Evolutionary conservation across 2,797 vertebrate species (phyloP).

Genomic region (Chromis chromis): DNA sequence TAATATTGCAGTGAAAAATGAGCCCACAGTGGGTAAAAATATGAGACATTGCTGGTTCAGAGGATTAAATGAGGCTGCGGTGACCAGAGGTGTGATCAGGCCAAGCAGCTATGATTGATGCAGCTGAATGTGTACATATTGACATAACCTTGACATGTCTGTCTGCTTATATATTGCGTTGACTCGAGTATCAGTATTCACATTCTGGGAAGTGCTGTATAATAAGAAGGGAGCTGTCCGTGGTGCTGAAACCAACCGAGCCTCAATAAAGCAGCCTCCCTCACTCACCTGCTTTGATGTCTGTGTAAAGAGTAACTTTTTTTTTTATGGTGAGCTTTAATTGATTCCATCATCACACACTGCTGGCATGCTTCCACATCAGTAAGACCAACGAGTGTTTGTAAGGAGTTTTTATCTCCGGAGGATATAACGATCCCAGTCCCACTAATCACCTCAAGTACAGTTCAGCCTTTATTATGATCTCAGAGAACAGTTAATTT

Average conservation of each 20-base stretch:
- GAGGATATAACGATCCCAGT: constrained; percentile 37
- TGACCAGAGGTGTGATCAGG: constrained; percentile 28
- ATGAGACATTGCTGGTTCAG: too few relatives aligned
- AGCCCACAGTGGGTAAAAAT: not conserved
- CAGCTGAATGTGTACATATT: constrained; percentile 62
- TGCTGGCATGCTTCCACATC: constrained; percentile 56
- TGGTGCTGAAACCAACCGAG: constrained; percentile 54
- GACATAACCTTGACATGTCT: constrained; percentile 47
- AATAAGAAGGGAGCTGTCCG: constrained; percentile 42
- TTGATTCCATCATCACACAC: constrained; percentile 50
- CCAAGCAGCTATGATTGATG: constrained; percentile 65
- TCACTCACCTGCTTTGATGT: constrained; percentile 18
- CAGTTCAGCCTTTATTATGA: constrained; percentile 45
- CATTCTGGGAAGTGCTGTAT: not conserved
- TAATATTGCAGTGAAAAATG: too few relatives aligned
- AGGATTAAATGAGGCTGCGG: constrained; percentile 12
- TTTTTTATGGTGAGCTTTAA: constrained; percentile 52
- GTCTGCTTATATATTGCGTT: constrained; percentile 26
- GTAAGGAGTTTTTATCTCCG: constrained; percentile 27
- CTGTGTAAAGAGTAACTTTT: constrained; percentile 26
- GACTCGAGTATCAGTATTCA: constrained; percentile 22
- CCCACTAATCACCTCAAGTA: constrained; percentile 48
- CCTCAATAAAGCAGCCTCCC: not conserved
- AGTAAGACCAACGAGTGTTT: constrained; percentile 20
- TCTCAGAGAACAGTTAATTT: constrained; percentile 36